A percentile compares a stretch with the other conserved stretches of the same genome.
Evolutionary conservation across 1,140 invertebrate genomes (phyloP).

Genomic region (roundworm (Caenorhabditis elegans)): WBcel235 BX284605.5:3356501-3357000

Average conservation of each 20-base stretch:
- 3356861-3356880: constrained; percentile 33
- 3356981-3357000: background rate
- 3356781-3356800: background rate
- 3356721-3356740: no score
- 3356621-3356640: background rate
- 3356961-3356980: background rate
- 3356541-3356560: constrained; percentile 21
- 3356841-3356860: background rate
- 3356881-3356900: constrained; percentile 20
- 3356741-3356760: no score
- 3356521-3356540: constrained; percentile 12
- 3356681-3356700: no score
- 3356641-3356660: background rate
- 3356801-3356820: background rate
- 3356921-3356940: background rate
- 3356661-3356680: no score
- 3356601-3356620: background rate
- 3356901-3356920: background rate
- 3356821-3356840: no score
- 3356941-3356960: background rate
- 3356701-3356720: no score
- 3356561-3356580: no score
- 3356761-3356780: background rate
- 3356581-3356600: no score
- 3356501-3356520: background rate